Evolutionary conservation across 2,888 invertebrate species (phyloP).

Genomic region (Unio pictorum): DNA sequence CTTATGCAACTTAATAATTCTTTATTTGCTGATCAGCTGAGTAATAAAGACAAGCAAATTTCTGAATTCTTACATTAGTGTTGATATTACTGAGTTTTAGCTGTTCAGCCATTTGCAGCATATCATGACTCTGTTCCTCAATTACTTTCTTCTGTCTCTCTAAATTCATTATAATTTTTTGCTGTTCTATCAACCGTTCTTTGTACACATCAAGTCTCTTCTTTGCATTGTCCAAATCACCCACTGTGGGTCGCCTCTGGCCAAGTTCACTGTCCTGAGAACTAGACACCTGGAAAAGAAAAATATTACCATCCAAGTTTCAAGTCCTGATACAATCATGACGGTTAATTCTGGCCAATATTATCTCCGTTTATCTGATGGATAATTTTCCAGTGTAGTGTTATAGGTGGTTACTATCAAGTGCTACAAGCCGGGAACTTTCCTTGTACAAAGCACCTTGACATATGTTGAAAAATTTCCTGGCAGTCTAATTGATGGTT

Average conservation of each 20-base stretch:
- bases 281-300: too few relatives aligned
- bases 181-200: slow-evolving; percentile 26
- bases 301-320: too few relatives aligned
- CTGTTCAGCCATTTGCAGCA: slow-evolving; percentile 38
- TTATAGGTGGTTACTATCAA: too few relatives aligned
- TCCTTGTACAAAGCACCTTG: too few relatives aligned
- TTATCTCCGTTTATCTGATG: too few relatives aligned
- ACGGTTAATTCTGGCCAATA: too few relatives aligned
- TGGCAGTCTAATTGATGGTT: too few relatives aligned
- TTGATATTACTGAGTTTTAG: slow-evolving; percentile 16
- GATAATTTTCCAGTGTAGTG: too few relatives aligned
- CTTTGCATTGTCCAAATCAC: slow-evolving; percentile 23
- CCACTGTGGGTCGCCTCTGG: slow-evolving; percentile 21
- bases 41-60: neutral
- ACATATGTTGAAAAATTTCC: too few relatives aligned
- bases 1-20: neutral
- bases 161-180: slow-evolving; percentile 40
- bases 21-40: neutral
- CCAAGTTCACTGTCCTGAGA: slow-evolving; percentile 16
- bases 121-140: slow-evolving; percentile 34
- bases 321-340: too few relatives aligned
- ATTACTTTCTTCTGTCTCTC: slow-evolving; percentile 41
- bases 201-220: slow-evolving; percentile 18
- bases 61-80: slow-evolving; percentile 9
- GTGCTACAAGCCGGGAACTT: too few relatives aligned